phyloP scores from a whole-genome alignment of 2,797 vertebrate species.

The Micrastur ruficollis region DNA sequence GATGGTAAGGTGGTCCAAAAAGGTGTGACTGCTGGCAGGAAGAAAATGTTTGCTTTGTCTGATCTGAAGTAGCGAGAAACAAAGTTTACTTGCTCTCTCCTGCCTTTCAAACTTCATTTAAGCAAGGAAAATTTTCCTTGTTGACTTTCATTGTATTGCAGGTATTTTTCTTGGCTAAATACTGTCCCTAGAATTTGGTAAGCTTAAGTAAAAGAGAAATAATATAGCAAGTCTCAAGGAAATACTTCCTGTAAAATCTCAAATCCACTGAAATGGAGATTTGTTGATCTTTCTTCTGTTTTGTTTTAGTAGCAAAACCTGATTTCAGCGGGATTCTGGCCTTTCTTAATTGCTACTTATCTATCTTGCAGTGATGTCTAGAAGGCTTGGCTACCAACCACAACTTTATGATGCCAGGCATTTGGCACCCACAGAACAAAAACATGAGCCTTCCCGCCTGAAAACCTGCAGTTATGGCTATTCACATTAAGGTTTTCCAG shows the following conservation, averaged over 20 bases:
- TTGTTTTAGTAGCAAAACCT: neutral
- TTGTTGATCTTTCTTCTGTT: neutral
- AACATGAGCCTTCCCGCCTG: accelerated
- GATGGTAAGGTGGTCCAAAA: neutral
- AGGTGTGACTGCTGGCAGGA: neutral
- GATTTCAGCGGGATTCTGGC: neutral
- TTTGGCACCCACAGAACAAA: neutral
- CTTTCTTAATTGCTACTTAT: neutral
- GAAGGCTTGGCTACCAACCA: neutral
- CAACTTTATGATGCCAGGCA: neutral
- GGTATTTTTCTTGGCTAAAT: neutral
- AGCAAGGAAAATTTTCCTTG: neutral
- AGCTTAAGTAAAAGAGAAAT: neutral
- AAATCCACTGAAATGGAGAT: neutral
- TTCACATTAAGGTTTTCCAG: neutral
- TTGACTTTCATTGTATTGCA: neutral
- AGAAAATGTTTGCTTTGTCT: neutral
- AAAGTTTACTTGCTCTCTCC: neutral
- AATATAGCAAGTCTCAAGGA: neutral
- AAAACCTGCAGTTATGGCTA: neutral
- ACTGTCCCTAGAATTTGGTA: neutral
- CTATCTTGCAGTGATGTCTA: neutral
- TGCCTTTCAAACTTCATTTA: neutral
- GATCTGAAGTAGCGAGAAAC: neutral
- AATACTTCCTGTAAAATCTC: neutral